These are phyloP conservation scores for Tenthredo mesomela DNA, from an alignment of 2,888 invertebrate species.

Conservation along the genomic window DNA sequence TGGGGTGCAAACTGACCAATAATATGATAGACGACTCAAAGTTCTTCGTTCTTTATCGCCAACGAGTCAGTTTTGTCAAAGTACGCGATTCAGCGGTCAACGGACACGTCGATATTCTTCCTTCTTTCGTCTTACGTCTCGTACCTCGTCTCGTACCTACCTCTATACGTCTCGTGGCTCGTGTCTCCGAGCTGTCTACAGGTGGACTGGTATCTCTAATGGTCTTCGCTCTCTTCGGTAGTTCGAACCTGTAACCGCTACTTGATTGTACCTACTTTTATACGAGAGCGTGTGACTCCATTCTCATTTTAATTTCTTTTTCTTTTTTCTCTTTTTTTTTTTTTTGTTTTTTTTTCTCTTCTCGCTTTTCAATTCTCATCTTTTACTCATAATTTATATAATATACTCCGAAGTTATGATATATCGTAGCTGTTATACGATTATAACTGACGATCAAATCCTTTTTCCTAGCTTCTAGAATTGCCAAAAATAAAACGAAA, in stretches of 20 bases:
- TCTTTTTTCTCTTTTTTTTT: neutral
- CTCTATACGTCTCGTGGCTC: slow-evolving; percentile 23
- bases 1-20: neutral
- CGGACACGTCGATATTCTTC: neutral
- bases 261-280: slow-evolving; percentile 11
- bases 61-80: neutral
- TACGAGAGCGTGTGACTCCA: neutral
- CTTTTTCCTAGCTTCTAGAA: too few species aligned
- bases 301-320: neutral
- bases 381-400: neutral
- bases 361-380: neutral
- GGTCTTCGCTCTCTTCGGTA: slow-evolving; percentile 22
- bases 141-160: slow-evolving; percentile 1
- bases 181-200: slow-evolving; percentile 50
- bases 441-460: too few species aligned
- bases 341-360: neutral
- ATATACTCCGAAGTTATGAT: too few species aligned
- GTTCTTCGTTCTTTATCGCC: neutral
- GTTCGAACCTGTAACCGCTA: slow-evolving; percentile 6
- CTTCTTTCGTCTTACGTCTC: neutral
- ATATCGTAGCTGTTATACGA: too few species aligned
- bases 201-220: slow-evolving; percentile 47
- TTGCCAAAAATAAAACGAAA: too few species aligned
- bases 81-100: neutral
- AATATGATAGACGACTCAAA: neutral